Percentiles rank a stretch among this genome's conserved stretches.
Evolutionary conservation across 2,888 invertebrate species (phyloP).

Genomic region (Thereva unica): DNA sequence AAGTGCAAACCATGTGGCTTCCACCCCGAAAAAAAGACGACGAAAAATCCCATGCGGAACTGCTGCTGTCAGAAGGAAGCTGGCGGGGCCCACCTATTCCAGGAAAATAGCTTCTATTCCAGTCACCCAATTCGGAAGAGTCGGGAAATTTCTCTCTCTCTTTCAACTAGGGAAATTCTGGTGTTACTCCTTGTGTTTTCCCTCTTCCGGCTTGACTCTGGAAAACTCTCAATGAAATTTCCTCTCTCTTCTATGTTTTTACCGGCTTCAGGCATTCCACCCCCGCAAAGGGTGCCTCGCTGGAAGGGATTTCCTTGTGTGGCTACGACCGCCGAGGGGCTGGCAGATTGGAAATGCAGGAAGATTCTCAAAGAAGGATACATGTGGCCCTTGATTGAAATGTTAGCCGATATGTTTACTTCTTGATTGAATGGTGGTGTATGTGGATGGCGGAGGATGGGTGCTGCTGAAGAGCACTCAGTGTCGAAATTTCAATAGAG

Average conservation of each 20-base stretch:
- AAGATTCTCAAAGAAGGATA: slow-evolving; percentile 22
- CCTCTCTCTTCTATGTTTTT: background rate
- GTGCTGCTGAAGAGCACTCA: slow-evolving; percentile 20
- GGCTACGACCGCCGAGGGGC: background rate
- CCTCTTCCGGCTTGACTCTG: too few species aligned
- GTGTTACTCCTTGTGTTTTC: slow-evolving; percentile 3
- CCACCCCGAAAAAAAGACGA: background rate
- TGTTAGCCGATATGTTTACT: slow-evolving; percentile 30
- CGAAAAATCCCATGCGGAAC: background rate
- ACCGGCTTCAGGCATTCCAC: background rate
- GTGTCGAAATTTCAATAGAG: too few species aligned
- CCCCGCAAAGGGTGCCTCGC: background rate
- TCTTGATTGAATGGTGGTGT: slow-evolving; percentile 28
- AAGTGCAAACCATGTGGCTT: slow-evolving; percentile 16
- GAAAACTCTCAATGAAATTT: slow-evolving; percentile 23
- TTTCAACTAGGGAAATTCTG: slow-evolving; percentile 25
- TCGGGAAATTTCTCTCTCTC: background rate
- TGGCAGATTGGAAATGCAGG: background rate
- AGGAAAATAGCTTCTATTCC: slow-evolving; percentile 11
- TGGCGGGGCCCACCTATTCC: slow-evolving; percentile 7
- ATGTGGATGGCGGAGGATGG: slow-evolving; percentile 1
- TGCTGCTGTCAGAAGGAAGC: background rate
- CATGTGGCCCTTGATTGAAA: slow-evolving; percentile 31
- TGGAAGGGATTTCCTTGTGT: slow-evolving; percentile 7
- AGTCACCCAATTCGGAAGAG: too few species aligned